phyloP scores from a whole-genome alignment of 1,140 invertebrate genomes.

The Berghia stephanieae region DNA sequence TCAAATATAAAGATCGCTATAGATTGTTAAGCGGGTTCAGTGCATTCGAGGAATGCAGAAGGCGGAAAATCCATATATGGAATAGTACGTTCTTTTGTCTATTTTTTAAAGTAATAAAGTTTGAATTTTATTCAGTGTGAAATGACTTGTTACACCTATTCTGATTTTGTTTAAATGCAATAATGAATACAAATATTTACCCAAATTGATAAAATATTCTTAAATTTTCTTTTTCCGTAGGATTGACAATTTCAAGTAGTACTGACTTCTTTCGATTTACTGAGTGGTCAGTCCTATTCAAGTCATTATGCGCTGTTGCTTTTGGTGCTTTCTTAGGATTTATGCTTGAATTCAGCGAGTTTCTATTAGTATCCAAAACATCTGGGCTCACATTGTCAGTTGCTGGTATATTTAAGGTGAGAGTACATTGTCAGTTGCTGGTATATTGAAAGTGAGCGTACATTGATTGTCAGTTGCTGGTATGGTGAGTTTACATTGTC shows the following conservation, averaged over 20 bases:
- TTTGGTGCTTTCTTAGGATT: slow-evolving; percentile 89
- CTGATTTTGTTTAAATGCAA: too few relatives aligned
- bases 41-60: too few relatives aligned
- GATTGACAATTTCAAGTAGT: slow-evolving; percentile 58
- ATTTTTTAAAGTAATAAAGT: neutral
- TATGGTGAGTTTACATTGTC: too few relatives aligned
- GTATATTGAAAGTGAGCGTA: slow-evolving; percentile 93
- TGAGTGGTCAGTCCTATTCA: slow-evolving; percentile 56
- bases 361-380: slow-evolving; percentile 90
- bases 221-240: slow-evolving; percentile 47
- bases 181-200: too few relatives aligned
- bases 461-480: slow-evolving; percentile 93
- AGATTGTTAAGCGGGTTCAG: too few relatives aligned
- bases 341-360: slow-evolving; percentile 91
- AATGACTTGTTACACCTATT: neutral
- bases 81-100: too few relatives aligned
- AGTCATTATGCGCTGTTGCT: slow-evolving; percentile 68
- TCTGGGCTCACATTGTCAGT: slow-evolving; percentile 97
- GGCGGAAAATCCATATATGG: too few relatives aligned
- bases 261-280: slow-evolving; percentile 69
- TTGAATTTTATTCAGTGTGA: neutral
- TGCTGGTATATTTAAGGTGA: slow-evolving; percentile 95
- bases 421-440: slow-evolving; percentile 88
- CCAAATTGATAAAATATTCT: too few relatives aligned
- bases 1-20: too few relatives aligned